Base-by-base conservation (phyloP, 2,113 vertebrate species). In the Phalacrocorax aristotelis region DNA sequence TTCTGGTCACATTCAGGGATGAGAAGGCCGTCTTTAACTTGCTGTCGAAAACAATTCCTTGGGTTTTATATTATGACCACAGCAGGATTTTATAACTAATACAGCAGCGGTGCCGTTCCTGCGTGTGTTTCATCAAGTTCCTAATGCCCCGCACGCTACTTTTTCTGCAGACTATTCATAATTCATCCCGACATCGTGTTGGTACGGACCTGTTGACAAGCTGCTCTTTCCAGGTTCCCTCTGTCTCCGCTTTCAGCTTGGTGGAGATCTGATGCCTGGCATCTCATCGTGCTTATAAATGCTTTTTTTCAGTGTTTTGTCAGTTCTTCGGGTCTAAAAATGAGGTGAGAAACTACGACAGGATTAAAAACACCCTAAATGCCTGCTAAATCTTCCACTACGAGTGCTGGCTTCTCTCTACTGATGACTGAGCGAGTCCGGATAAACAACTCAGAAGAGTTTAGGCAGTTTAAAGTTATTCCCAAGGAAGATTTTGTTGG, bases 391-490 rank as follows among this genome's bases (percentile, higher is more conserved):
- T 42, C 22, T 1, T 13, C 7, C 27, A 34, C 8, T 6, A 1
- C 1, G 2, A 60, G 19, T 0, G 23, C 17, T 7, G 6, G 1
- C 7, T 36, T 15, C 2, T 34, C 13, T 57, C 30, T 22, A 1
- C 15, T 0, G 3, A 15, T 15, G 32, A 4, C 32, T 0, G 13
- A 62, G 27, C 1, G 2, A 38, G 25, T 27, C 30, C 0, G 4
- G 29, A 21, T 32, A 6, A n/a, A 18, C 14, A 29, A 8, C 27
- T 32, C 2, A 2, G 64, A 44, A 44, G 60, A 48, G 16, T 51
- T 91, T 21, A 5, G 11, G 44, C 57, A 10, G 34, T 16, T 17
- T 1, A 6, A 38, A 72, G 51, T n/a, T 30, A 22, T 30, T 52
- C 29, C 20, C 0, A 4, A 36, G 30, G 15, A 49, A 12, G 40